phyloP scores from a whole-genome alignment of 1,140 invertebrate species.

The Sitobion miscanthi region DNA sequence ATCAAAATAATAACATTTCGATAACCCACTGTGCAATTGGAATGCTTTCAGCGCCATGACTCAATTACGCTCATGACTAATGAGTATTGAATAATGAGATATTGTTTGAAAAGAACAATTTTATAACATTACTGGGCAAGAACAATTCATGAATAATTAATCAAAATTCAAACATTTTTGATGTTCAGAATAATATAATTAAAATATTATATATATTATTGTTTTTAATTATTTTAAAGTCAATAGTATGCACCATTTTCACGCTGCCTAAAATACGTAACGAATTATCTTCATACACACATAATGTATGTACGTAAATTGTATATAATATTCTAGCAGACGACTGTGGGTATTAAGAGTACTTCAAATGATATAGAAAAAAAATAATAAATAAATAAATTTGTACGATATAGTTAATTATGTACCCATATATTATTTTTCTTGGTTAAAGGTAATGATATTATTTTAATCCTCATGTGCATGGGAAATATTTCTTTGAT shows the following conservation, averaged over 20 bases:
- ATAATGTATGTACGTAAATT: neutral
- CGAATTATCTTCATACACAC: neutral
- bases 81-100: neutral
- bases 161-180: neutral
- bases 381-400: neutral
- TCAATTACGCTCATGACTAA: neutral
- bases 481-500: neutral
- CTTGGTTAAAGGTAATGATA: neutral
- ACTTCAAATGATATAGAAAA: neutral
- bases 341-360: neutral
- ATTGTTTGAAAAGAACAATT: neutral
- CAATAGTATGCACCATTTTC: neutral
- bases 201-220: neutral
- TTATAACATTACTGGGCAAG: neutral
- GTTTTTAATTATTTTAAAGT: neutral
- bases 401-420: neutral
- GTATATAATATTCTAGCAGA: neutral
- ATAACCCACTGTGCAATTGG: neutral
- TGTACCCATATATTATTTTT: neutral
- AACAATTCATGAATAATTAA: neutral
- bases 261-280: neutral
- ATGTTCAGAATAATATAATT: neutral
- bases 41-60: neutral
- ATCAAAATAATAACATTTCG: neutral
- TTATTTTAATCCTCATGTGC: neutral